Evolutionary conservation across 2,888 invertebrate species (phyloP), one percentile per base, ranked within the genome.

Genomic region (Nudaria mundana): DNA sequence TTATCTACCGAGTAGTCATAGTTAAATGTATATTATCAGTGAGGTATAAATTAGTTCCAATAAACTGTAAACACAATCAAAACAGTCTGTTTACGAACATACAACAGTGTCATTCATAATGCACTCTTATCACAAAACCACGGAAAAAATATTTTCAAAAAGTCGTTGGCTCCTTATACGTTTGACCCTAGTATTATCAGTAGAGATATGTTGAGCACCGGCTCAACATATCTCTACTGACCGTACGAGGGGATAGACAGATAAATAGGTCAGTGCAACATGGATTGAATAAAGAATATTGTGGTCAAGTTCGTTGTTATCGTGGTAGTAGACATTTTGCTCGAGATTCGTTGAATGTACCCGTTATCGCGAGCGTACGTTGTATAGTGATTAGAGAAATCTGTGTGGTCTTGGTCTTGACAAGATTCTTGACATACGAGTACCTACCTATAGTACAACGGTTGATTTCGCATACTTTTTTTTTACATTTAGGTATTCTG

Each of bases 261-360:
- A 83, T 82, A 82, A 83, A 46, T 82, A 49, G 81, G 85, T 81
- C 82, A 81, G 68, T 82, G 80, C 77, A 81, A 70, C 72, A 63
- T 47, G 41, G 36, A 40, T 29, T 37, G 63, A 70, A 74, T 68
- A 71, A 56, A 69, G 63, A 65, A 61, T 68, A 63, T 63, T 60
- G 52, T 78, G 81, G 87, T 83, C 87, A 88, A 88, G 87, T 86
- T 87, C 85, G 81, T 51, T 63, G 54, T 57, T 58, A 63, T 66
- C 59, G 46, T 32, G 30, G 18, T 37, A 47, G 34, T n/a, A n/a
- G n/a, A n/a, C 40, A 29, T 36, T 42, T 36, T 20, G 37, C 20
- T 37, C 20, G 25, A 40, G 36, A 30, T 31, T 22, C 29, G n/a
- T 40, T 38, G 25, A 24, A 32, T 46, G 32, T 35, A 26, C 35